Evolutionary conservation across 2,888 invertebrate species (phyloP).

Genomic region (Andrena bucephala): DNA sequence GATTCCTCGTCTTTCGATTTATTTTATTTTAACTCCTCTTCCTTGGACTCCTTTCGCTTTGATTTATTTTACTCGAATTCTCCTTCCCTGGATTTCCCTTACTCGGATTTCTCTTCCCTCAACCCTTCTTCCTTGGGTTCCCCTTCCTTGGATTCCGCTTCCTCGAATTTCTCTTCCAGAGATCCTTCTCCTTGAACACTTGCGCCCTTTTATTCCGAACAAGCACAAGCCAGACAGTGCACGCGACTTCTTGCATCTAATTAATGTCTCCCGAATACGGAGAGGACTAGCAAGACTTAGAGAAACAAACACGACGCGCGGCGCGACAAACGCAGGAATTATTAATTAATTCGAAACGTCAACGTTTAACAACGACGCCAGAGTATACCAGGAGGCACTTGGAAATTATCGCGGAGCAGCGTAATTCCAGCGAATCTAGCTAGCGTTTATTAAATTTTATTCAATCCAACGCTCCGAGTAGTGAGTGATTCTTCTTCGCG

Average conservation of each 20-base stretch:
- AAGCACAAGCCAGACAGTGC: background rate
- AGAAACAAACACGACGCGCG: slow-evolving; percentile 8
- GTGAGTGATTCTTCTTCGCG: background rate
- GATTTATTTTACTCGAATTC: too few relatives aligned
- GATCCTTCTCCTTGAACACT: background rate
- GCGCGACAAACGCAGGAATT: slow-evolving; percentile 42
- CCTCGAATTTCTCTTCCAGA: background rate
- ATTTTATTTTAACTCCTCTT: too few relatives aligned
- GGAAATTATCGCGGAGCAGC: slow-evolving; percentile 37
- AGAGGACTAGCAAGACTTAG: background rate
- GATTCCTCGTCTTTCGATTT: too few relatives aligned
- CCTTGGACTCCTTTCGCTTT: too few relatives aligned
- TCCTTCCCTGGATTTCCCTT: too few relatives aligned
- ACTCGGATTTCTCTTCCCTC: too few relatives aligned
- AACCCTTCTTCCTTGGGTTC: too few relatives aligned
- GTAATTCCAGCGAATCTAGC: slow-evolving; percentile 28
- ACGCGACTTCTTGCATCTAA: slow-evolving; percentile 18
- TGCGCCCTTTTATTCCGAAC: background rate
- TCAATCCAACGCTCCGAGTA: slow-evolving; percentile 13
- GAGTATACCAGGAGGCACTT: slow-evolving; percentile 16
- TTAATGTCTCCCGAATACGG: slow-evolving; percentile 12
- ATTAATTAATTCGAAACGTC: slow-evolving; percentile 58
- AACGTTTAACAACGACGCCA: slow-evolving; percentile 24
- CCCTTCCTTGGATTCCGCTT: too few relatives aligned
- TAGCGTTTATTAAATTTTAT: slow-evolving; percentile 44